Evolutionary conservation across 2,113 vertebrate genomes (phyloP), one percentile per base, ranked within the genome.

Genomic region (Calonectris borealis): DNA sequence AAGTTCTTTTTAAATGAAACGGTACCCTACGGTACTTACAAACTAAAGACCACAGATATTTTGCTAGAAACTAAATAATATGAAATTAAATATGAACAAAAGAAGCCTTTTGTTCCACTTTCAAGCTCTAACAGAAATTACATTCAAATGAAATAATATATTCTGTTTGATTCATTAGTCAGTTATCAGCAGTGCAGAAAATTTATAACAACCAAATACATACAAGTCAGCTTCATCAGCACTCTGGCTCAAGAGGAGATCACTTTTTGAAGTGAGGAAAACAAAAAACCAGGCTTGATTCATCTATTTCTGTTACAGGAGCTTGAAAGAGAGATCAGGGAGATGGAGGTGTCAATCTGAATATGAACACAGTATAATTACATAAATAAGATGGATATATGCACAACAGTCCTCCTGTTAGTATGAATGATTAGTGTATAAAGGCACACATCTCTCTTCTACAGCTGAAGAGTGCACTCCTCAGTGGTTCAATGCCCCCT

Each of bases 341-440:
- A 83, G n/a, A n/a, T 42, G 19, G 49, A 68, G 17, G 25, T 55
- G 58, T 51, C 58, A 38, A 1, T 32, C 15, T 70, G 58, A 77
- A 26, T 6, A 42, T 2, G 4, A 54, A 2, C 66, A 40, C 31
- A 12, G 51, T 9, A 9, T 1, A 42, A n/a, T 82, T 87, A 57
- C 16, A 44, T 25, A 51, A 78, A 13, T 22, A 27, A 52, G 27
- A 60, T 7, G 1, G 16, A 42, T 17, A 36, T 1, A 8, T 8
- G 38, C 38, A 55, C 40, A 42, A 16, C 26, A 73, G 34, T 38
- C 46, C 31, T 88, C 22, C 73, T 52, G 44, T 4, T 36, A 21
- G 34, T 17, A 36, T 5, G 42, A 62, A 17, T 2, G 0, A 9
- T 9, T 15, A 18, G 36, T 1, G 0, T 9, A 13, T 17, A 42